These are phyloP conservation scores for Aleiodes testaceus DNA, from an alignment of 2,888 invertebrate genomes.

Conservation along the genomic window DNA sequence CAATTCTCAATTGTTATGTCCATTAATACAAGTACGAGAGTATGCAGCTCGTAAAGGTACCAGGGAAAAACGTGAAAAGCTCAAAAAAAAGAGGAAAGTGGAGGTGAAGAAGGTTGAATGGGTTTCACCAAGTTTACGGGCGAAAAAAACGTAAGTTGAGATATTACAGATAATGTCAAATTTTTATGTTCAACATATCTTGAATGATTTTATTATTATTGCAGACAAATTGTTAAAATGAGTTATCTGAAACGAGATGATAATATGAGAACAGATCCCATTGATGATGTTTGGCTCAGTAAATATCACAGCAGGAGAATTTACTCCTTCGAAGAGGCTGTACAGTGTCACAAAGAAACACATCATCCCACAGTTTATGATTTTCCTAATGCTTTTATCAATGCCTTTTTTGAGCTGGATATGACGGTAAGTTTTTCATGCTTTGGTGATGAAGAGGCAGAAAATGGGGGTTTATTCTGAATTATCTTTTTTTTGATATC, in stretches of 20 bases:
- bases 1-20: conserved; percentile 41
- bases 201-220: conserved; percentile 39
- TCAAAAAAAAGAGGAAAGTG: conserved; percentile 82
- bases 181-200: neutral
- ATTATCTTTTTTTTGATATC: conserved; percentile 27
- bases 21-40: conserved; percentile 64
- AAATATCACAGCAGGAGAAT: conserved; percentile 77
- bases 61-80: conserved; percentile 79
- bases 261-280: no score
- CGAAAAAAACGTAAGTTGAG: conserved; percentile 74
- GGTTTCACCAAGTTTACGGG: conserved; percentile 81
- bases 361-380: conserved; percentile 90
- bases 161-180: no score
- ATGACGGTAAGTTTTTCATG: conserved; percentile 77
- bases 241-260: conserved; percentile 78
- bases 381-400: conserved; percentile 81
- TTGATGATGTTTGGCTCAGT: conserved; percentile 79
- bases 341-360: conserved; percentile 84
- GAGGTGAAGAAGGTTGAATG: conserved; percentile 85
- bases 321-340: conserved; percentile 84
- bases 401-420: conserved; percentile 84
- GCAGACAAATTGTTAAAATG: conserved; percentile 72
- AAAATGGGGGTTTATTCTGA: no score
- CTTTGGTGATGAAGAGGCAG: neutral
- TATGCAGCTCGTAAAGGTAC: conserved; percentile 90